Evolutionary conservation across 2,888 invertebrate genomes (phyloP), one percentile per base, ranked within the genome.

Genomic region (Agonopterix subpropinquella): DNA sequence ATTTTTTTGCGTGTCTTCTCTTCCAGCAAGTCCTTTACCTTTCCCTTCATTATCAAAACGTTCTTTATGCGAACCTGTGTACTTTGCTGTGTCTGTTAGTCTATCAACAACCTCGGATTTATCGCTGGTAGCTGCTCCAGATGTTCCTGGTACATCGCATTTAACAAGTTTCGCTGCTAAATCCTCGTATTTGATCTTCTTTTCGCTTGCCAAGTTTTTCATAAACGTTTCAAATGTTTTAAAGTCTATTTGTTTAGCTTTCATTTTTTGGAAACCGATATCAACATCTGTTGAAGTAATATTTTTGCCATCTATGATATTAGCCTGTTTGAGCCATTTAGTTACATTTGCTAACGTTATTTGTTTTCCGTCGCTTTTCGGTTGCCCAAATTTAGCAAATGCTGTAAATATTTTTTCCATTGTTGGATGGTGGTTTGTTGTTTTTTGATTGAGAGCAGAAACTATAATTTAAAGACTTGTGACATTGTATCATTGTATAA

Each of bases 301-400:
- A 57, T 90, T 91, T 68, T 92, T 92, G 9, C 91, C 65, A 41
- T 86, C 87, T 45, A 91, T 83, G 11, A 94, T 90, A 58, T 90
- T 90, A 0, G 93, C 93, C 64, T 94, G 93, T 65, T 92, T 93
- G 86, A 94, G 90, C 93, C 93, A 94, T 72, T 93, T 93, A 73
- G 94, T 93, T 57, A 91, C 90, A 65, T 93, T 92, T 10, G 91
- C 90, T 13, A 94, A 77, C 0, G 92, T 92, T 51, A 94, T 92
- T 11, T 86, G 80, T 67, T 90, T 92, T 0, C 92, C 93, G 58
- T 92, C 92, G 28, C 91, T 89, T 65, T 91, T 92, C 1, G 89
- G 77, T 70, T 93, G 92, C 0, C 93, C 93, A 67, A 93, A 93
- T 76, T 91, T 92, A 10, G 92, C 89, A 70, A 92, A 93, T 9